Percentiles rank a stretch among this genome's conserved stretches.
These are phyloP conservation scores for Neoitamus cyanurus DNA, from an alignment of 2,888 invertebrate genomes.

Conservation along the genomic window DNA sequence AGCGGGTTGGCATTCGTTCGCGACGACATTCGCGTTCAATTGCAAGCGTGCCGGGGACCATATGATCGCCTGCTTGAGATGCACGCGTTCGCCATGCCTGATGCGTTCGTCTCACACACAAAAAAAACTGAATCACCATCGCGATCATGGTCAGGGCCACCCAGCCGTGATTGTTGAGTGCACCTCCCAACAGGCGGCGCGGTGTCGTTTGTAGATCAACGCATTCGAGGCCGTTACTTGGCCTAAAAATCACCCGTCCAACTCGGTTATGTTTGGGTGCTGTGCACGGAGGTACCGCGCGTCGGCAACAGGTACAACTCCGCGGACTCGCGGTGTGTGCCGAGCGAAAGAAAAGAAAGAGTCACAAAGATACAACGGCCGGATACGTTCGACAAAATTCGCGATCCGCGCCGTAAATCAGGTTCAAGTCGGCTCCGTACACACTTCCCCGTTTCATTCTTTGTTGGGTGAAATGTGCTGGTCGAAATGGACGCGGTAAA, in stretches of 20 bases:
- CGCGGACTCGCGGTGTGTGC: background rate
- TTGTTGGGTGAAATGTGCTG: background rate
- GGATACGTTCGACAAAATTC: background rate
- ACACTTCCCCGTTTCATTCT: background rate
- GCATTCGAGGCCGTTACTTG: constrained; percentile 33
- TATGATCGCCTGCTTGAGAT: background rate
- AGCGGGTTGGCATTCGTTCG: background rate
- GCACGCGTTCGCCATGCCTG: background rate
- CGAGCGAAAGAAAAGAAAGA: background rate
- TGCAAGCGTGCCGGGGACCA: background rate
- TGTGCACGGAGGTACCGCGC: background rate
- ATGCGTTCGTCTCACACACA: background rate
- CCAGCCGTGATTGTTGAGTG: background rate
- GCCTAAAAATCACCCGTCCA: constrained; percentile 23
- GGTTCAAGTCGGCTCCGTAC: background rate
- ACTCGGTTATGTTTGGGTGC: constrained; percentile 17
- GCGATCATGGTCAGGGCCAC: constrained; percentile 26
- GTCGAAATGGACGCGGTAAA: constrained; percentile 15
- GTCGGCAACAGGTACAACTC: background rate
- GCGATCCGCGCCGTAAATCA: background rate
- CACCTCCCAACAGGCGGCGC: too few relatives aligned
- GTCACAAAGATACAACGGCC: background rate
- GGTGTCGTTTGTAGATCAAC: constrained; percentile 34
- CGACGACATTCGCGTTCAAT: background rate
- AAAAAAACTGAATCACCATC: background rate